phyloP scores from a whole-genome alignment of 2,113 vertebrate genomes.

The Todiramphus chloris region DNA sequence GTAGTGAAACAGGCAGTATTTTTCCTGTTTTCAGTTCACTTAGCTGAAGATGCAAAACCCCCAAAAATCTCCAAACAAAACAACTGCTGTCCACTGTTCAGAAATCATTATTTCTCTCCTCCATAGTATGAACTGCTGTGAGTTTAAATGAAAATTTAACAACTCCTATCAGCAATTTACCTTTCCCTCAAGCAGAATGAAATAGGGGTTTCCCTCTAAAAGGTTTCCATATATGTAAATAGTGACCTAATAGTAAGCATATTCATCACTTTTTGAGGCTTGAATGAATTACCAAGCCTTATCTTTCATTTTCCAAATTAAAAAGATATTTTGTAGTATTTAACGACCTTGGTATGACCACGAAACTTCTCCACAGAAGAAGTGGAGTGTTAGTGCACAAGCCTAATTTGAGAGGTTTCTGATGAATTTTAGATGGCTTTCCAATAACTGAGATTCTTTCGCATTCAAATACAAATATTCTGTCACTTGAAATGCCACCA shows the following conservation, averaged over 20 bases:
- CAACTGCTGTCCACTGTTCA: not conserved
- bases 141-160: not conserved
- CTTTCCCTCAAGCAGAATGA: not conserved
- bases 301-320: not conserved
- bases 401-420: not conserved
- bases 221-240: not conserved
- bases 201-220: not conserved
- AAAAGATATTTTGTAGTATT: not conserved
- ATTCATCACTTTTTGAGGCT: not conserved
- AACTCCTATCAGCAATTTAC: not conserved
- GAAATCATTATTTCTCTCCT: not conserved
- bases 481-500: not conserved
- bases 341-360: not conserved
- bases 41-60: not conserved
- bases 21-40: not conserved
- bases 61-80: not conserved
- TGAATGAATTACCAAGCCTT: not conserved
- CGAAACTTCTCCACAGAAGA: not conserved
- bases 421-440: not conserved
- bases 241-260: not conserved
- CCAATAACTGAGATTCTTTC: not conserved
- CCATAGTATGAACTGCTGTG: not conserved
- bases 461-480: not conserved
- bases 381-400: not conserved
- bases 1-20: not conserved